Evolutionary conservation across 1,140 invertebrate species (phyloP).

Genomic region (Plutomurus gul): DNA sequence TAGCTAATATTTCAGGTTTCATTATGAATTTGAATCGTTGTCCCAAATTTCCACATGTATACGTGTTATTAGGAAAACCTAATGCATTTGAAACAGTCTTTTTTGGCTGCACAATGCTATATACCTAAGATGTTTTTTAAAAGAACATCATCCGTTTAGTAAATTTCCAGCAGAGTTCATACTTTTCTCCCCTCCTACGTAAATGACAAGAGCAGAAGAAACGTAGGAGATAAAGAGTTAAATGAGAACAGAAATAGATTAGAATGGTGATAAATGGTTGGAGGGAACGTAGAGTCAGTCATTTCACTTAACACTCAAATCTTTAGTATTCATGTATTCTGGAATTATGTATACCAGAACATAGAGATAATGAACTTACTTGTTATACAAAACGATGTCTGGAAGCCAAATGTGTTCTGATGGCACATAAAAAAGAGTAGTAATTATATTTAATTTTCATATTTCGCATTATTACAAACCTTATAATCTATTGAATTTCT

Average conservation of each 20-base stretch:
- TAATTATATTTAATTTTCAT: too few relatives aligned
- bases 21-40: neutral
- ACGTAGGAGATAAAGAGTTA: neutral
- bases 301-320: conserved; percentile 41
- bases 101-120: too few relatives aligned
- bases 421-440: too few relatives aligned
- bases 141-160: too few relatives aligned
- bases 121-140: too few relatives aligned
- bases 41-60: too few relatives aligned
- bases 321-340: conserved; percentile 43
- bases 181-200: too few relatives aligned
- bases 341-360: conserved; percentile 15
- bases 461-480: too few relatives aligned
- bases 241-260: neutral
- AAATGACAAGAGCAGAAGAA: neutral
- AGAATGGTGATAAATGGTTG: conserved; percentile 20
- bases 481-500: too few relatives aligned
- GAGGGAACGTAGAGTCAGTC: neutral
- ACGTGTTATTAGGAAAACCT: too few relatives aligned
- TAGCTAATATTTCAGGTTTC: neutral
- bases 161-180: too few relatives aligned
- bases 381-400: conserved; percentile 51
- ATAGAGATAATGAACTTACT: conserved; percentile 40
- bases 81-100: too few relatives aligned
- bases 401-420: conserved; percentile 93